A percentile compares a stretch with the other conserved stretches of the same genome.
phyloP scores from a whole-genome alignment of 2,113 vertebrate species.

The Coptodon rendalli region DNA sequence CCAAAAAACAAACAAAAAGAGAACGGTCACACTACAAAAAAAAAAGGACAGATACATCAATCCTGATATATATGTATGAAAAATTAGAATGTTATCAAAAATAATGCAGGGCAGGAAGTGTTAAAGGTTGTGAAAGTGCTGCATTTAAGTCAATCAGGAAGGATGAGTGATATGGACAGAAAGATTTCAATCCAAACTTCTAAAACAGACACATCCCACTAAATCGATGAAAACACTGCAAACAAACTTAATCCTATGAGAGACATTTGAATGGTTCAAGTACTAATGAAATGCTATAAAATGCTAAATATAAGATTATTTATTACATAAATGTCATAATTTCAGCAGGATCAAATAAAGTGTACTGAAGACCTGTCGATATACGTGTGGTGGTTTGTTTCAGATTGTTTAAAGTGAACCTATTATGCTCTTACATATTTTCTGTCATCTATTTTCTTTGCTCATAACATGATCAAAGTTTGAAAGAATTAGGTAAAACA shows the following conservation, averaged over 20 bases:
- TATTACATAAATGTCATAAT: neutral
- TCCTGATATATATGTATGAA: constrained; percentile 59
- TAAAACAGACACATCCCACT: neutral
- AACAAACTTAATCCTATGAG: constrained; percentile 22
- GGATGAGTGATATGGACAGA: neutral
- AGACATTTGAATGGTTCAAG: neutral
- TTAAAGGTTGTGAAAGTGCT: constrained; percentile 61
- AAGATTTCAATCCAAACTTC: constrained; percentile 4
- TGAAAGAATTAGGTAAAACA: neutral
- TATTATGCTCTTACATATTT: neutral
- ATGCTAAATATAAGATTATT: neutral
- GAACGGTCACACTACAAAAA: constrained; percentile 46
- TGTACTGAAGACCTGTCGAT: neutral
- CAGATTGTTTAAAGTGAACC: neutral
- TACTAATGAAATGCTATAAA: neutral
- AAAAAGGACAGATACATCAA: constrained; percentile 54
- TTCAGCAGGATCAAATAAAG: neutral
- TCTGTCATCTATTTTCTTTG: neutral
- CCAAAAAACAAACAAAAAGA: neutral
- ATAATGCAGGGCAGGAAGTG: constrained; percentile 62
- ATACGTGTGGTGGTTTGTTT: neutral
- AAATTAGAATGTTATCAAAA: constrained; percentile 67
- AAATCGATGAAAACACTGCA: constrained; percentile 40
- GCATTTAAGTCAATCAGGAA: constrained; percentile 12
- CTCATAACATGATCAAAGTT: neutral